Conservation (phyloP, 2,888 invertebrate genomes). For the Lochmaea capreae region DNA sequence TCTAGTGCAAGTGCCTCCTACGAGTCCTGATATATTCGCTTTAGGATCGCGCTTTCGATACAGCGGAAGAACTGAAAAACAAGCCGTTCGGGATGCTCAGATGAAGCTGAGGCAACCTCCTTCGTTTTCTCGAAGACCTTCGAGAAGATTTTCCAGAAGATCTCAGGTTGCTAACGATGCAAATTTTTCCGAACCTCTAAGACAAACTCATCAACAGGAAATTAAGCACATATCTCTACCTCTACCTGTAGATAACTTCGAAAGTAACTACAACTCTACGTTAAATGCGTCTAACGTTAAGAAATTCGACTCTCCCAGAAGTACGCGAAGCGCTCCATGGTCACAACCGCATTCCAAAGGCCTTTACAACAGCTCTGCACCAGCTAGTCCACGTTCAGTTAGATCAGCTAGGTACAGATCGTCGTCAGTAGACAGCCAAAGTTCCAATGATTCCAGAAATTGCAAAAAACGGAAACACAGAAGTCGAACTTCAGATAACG, state of each 20-base stretch:
- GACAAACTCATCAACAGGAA: conserved; percentile 58
- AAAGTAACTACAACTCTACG: conserved; percentile 58
- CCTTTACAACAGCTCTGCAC: conserved; percentile 70
- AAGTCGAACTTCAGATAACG: conserved; percentile 88
- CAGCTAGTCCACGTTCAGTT: conserved; percentile 84
- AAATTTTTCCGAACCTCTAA: conserved; percentile 38
- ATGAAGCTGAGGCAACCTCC: conserved; percentile 67
- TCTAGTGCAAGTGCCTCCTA: conserved; percentile 84
- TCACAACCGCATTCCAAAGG: conserved; percentile 79
- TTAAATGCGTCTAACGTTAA: conserved; percentile 45
- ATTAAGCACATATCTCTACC: conserved; percentile 70
- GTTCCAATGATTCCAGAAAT: conserved; percentile 85
- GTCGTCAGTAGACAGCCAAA: conserved; percentile 89
- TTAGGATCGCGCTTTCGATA: conserved; percentile 80
- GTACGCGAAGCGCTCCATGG: conserved; percentile 86
- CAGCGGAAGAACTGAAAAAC: conserved; percentile 75
- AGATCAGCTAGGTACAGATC: conserved; percentile 80
- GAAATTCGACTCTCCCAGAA: conserved; percentile 79
- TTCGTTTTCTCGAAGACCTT: conserved; percentile 74
- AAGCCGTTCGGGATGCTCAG: conserved; percentile 69
- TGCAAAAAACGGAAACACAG: conserved; percentile 83
- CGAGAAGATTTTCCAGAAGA: conserved; percentile 73
- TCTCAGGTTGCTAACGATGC: conserved; percentile 69
- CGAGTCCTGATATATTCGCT: conserved; percentile 80
- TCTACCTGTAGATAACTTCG: conserved; percentile 67